Evolutionary conservation across 2,797 vertebrate species (phyloP).

Genomic region (Malurus splendens): DNA sequence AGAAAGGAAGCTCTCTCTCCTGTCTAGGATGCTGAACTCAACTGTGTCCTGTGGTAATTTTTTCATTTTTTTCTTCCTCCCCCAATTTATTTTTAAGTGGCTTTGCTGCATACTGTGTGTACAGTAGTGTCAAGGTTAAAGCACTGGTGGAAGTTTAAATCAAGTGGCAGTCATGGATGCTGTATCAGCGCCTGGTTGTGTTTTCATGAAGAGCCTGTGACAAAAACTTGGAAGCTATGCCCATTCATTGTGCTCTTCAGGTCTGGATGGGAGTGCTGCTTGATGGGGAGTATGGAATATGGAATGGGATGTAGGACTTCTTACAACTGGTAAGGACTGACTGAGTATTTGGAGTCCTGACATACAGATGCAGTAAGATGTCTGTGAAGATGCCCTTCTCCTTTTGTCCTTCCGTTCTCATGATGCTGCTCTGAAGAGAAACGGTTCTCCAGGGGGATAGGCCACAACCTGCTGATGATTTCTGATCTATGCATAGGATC

Average conservation of each 20-base stretch:
- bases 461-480: slow-evolving; percentile 77
- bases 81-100: neutral
- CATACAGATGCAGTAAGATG: neutral
- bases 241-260: neutral
- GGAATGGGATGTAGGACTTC: neutral
- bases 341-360: neutral
- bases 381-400: neutral
- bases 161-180: neutral
- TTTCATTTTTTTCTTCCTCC: neutral
- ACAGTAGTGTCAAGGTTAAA: neutral
- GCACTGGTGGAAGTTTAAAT: neutral
- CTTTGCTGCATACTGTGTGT: neutral
- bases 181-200: neutral
- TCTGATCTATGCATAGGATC: slow-evolving; percentile 81
- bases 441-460: slow-evolving; percentile 81
- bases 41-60: neutral
- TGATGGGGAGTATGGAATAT: neutral
- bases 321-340: neutral
- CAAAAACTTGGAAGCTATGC: neutral
- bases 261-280: neutral
- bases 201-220: neutral
- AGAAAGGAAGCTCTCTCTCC: neutral
- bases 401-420: neutral
- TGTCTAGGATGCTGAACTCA: neutral
- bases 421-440: slow-evolving; percentile 68